Evolutionary conservation across 2,797 vertebrate species (phyloP), one percentile per base, ranked within the genome.

Genomic region (Sebastolobus alascanus): DNA sequence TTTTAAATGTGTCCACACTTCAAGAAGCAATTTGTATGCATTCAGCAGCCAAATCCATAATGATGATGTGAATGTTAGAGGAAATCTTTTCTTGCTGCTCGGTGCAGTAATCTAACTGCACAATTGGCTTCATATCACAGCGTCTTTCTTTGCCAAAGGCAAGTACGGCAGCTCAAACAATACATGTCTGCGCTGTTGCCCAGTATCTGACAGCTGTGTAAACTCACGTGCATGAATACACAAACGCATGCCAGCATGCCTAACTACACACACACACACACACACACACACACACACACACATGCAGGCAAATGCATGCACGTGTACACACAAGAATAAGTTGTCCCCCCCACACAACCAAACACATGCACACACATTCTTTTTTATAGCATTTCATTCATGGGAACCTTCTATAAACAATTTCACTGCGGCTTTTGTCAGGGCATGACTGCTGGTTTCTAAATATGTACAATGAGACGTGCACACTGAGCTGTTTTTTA

Each of bases 191-290:
- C 64, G 61, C 73, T 73, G 71, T 29, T 66, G 63, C 66, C 60
- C 82, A 74, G 68, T 84, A 67, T 77, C 68, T 87, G 71, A 89
- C 91, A 90, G 90, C 90, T 91, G 91, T 85, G 81, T 83, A 89
- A 88, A 92, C 88, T 75, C 68, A 73, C n/a, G 13, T 66, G 61
- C 66, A 82, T 68, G 38, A 67, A 61, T 71, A 84, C 75, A 88
- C 82, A 84, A 74, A 78, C 9, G 1, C 56, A 73, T 63, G 64
- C 71, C n/a, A 59, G 64, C 59, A 82, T 66, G 67, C 70, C 40
- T 38, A 84, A 80, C 80, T 61, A 75, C 68, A 70, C 70, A 70
- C 50, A 69, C 78, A 80, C 9, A 66, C 25, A 70, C 52, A 74
- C 63, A 80, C 12, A 66, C 11, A 70, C 40, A 73, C 63, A 67